Evolutionary conservation across 92 coral and sea anemone genomes (phyloP).

Genomic region (Phenganax subtilis): DNA sequence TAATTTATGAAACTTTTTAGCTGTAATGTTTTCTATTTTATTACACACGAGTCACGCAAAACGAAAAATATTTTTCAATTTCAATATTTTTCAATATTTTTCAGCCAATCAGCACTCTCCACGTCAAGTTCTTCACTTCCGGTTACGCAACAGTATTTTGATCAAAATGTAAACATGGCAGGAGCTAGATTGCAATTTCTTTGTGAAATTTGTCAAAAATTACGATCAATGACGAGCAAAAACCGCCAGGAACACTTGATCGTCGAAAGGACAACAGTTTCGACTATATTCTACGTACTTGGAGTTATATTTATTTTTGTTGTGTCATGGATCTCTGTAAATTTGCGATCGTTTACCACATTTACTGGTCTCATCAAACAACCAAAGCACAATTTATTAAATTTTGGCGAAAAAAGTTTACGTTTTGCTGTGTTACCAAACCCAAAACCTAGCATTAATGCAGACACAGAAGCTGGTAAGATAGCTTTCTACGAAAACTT

Average conservation of each 20-base stretch:
- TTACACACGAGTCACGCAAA: no score
- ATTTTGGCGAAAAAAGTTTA: slow-evolving; percentile 28
- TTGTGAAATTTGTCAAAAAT: slow-evolving; percentile 67
- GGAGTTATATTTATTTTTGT: slow-evolving; percentile 73
- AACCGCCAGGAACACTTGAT: background rate
- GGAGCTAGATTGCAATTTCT: slow-evolving; percentile 63
- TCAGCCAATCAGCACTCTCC: slow-evolving; percentile 27
- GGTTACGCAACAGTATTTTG: slow-evolving; percentile 3
- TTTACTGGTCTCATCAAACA: slow-evolving; percentile 39
- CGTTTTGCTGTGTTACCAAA: slow-evolving; percentile 27
- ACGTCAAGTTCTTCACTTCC: slow-evolving; percentile 20
- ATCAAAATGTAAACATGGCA: slow-evolving; percentile 73
- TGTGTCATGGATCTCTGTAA: slow-evolving; percentile 65
- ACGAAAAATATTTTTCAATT: no score
- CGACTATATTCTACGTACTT: slow-evolving; percentile 64
- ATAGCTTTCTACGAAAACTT: no score
- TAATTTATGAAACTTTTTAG: no score
- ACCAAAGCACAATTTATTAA: slow-evolving; percentile 54
- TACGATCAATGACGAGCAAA: slow-evolving; percentile 46
- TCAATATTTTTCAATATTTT: background rate
- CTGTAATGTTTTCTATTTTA: no score
- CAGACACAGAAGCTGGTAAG: slow-evolving; percentile 36
- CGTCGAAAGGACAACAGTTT: slow-evolving; percentile 10
- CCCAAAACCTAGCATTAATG: background rate
- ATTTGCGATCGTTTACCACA: slow-evolving; percentile 44